phyloP scores from a whole-genome alignment of 2,797 vertebrate genomes.

The Spea hammondii region DNA sequence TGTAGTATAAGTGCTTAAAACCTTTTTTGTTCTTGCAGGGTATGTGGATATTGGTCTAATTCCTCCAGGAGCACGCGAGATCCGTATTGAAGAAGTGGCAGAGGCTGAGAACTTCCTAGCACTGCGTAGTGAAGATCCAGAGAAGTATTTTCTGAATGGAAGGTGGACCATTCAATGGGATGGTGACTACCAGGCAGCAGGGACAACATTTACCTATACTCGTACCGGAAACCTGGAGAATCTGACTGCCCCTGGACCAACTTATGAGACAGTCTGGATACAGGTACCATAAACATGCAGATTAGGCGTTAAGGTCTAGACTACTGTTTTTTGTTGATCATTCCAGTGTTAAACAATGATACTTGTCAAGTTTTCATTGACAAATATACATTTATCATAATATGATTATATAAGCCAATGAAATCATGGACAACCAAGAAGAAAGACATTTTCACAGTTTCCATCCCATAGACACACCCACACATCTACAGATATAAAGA shows the following conservation, averaged over 20 bases:
- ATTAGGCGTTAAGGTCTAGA: too few species aligned
- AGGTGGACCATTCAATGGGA: slow-evolving; percentile 97
- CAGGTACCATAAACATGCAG: slow-evolving; percentile 72
- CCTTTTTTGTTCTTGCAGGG: slow-evolving; percentile 63
- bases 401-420: too few species aligned
- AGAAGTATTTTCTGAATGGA: slow-evolving; percentile 90
- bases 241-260: slow-evolving; percentile 90
- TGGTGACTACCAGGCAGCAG: slow-evolving; percentile 87
- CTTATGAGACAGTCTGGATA: slow-evolving; percentile 89
- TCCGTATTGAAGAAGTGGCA: slow-evolving; percentile 85
- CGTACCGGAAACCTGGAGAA: slow-evolving; percentile 87
- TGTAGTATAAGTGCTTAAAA: neutral
- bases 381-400: too few species aligned
- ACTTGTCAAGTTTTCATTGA: too few species aligned
- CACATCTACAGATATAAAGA: too few species aligned
- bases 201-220: slow-evolving; percentile 88
- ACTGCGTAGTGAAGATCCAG: slow-evolving; percentile 79
- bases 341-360: too few species aligned
- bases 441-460: too few species aligned
- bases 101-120: slow-evolving; percentile 92
- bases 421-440: too few species aligned
- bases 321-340: too few species aligned
- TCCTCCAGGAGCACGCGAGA: slow-evolving; percentile 84
- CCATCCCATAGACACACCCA: too few species aligned
- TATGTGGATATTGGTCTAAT: slow-evolving; percentile 94